These are phyloP conservation scores for Haliclystus octoradiatus DNA, from an alignment of 30 jellyfish, hydroid and myxozoan genomes.

Conservation along the genomic window DNA sequence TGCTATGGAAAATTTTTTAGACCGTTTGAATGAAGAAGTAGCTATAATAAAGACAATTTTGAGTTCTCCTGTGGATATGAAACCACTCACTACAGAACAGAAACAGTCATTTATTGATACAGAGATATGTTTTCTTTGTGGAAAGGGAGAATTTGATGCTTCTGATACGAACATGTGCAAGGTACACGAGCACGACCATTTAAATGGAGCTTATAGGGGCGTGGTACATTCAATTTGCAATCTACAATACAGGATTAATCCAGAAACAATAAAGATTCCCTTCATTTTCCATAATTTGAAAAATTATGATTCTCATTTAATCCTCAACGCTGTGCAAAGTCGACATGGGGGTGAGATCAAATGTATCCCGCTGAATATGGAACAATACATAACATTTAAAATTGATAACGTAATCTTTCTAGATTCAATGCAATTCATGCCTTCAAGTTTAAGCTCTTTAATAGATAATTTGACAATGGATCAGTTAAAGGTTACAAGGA, in stretches of 20 bases:
- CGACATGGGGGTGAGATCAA: constrained; percentile 5
- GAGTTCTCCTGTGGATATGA: background rate
- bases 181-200: too few relatives aligned
- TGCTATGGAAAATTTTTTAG: background rate
- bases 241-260: too few relatives aligned
- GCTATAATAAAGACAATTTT: background rate
- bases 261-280: constrained; percentile 40
- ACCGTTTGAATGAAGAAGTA: background rate
- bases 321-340: constrained; percentile 17
- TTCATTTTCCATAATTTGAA: constrained; percentile 44
- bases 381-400: constrained; percentile 21
- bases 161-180: too few relatives aligned
- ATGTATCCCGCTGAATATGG: constrained; percentile 25
- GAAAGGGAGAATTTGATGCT: constrained; percentile 8
- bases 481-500: constrained; percentile 2
- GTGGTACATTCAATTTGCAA: too few relatives aligned
- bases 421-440: constrained; percentile 26
- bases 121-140: constrained; percentile 13
- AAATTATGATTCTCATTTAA: constrained; percentile 39
- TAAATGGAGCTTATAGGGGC: too few relatives aligned
- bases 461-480: constrained; percentile 9
- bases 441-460: constrained; percentile 15
- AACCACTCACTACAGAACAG: background rate
- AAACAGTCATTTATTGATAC: background rate
- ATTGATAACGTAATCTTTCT: constrained; percentile 12